These are phyloP conservation scores for Chloromyia formosa DNA, from an alignment of 2,888 invertebrate species.

Conservation along the genomic window DNA sequence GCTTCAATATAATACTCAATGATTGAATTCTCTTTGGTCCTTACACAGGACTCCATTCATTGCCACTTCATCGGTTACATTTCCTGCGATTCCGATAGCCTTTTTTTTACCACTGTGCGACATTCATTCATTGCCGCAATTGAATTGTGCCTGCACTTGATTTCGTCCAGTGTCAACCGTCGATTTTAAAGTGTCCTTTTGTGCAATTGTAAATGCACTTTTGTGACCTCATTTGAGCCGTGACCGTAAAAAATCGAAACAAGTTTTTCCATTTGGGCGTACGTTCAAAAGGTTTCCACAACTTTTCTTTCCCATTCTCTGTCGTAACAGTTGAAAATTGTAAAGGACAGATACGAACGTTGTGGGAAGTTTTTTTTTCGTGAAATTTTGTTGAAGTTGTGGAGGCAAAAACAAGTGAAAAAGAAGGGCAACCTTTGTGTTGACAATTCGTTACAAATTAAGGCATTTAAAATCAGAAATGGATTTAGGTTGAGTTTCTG, in stretches of 20 bases:
- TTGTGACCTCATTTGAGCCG: slow-evolving; percentile 39
- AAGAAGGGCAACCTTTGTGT: not conserved
- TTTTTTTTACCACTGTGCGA: not conserved
- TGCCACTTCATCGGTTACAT: not conserved
- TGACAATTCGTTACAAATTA: slow-evolving; percentile 29
- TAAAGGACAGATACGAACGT: slow-evolving; percentile 6
- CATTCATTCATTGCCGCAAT: not conserved
- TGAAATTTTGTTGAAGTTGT: not conserved
- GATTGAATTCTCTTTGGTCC: not conserved
- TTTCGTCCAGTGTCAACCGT: not conserved
- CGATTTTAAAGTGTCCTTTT: slow-evolving; percentile 38
- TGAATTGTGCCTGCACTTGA: not conserved
- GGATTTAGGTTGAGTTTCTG: not conserved
- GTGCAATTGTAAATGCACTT: slow-evolving; percentile 23
- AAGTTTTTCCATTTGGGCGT: slow-evolving; percentile 17
- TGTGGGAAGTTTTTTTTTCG: not conserved
- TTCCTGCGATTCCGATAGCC: not conserved
- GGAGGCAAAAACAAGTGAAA: not conserved
- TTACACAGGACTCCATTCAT: too few relatives aligned
- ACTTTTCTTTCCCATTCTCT: not conserved
- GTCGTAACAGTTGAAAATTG: too few relatives aligned
- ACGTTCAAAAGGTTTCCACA: not conserved
- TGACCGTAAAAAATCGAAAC: slow-evolving; percentile 38
- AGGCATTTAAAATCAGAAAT: slow-evolving; percentile 5
- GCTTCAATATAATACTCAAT: not conserved